Conservation (phyloP, 2,113 vertebrate genomes). For the Lonchura striata region DNA sequence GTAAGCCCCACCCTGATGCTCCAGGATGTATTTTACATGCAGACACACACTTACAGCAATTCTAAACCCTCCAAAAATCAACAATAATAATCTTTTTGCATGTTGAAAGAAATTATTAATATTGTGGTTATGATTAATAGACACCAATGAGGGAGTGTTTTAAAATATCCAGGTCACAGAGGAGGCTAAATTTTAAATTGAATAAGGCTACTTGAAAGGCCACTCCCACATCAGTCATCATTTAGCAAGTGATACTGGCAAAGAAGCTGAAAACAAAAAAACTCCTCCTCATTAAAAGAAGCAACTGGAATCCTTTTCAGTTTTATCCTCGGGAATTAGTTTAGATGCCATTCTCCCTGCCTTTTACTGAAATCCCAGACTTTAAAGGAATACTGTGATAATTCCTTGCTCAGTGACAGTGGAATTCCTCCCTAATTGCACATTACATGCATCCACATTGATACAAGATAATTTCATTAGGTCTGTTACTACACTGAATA, state of each 20-base stretch:
- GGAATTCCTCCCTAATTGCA: conserved; percentile 7
- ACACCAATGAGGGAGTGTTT: background rate
- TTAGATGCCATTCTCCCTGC: background rate
- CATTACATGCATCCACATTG: background rate
- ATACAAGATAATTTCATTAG: conserved; percentile 41
- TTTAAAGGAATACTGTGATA: background rate
- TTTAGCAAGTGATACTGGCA: background rate
- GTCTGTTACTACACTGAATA: background rate
- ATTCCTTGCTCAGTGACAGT: background rate
- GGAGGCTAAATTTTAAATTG: background rate
- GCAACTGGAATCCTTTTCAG: background rate
- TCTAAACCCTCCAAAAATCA: background rate
- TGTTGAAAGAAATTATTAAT: background rate
- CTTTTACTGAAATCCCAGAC: background rate
- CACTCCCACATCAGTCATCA: background rate
- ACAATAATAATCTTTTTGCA: background rate
- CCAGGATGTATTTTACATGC: background rate
- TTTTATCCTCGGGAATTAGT: background rate
- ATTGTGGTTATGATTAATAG: background rate
- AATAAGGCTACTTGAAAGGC: background rate
- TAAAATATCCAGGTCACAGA: background rate
- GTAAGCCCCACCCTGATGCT: background rate
- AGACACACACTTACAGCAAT: background rate
- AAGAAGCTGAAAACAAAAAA: background rate
- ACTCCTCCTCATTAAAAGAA: background rate